A percentile compares a stretch with the other conserved stretches of the same genome.
phyloP scores from a whole-genome alignment of 2,888 invertebrate genomes.

The Amphimallon solstitiale region DNA sequence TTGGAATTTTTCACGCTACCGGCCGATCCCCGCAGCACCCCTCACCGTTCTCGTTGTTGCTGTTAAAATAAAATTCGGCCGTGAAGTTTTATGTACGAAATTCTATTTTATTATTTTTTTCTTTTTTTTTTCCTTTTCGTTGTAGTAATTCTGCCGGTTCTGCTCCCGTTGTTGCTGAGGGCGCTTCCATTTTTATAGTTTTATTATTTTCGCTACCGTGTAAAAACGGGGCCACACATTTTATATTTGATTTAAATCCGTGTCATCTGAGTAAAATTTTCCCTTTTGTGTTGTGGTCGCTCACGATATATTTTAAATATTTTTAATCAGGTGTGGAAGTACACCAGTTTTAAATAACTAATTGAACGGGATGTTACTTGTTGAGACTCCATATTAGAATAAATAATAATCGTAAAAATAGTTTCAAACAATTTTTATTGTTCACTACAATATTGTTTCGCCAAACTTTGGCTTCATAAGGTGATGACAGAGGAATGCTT shows the following conservation, averaged over 20 bases:
- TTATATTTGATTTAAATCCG: constrained; percentile 19
- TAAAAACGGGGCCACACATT: background rate
- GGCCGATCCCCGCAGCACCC: constrained; percentile 36
- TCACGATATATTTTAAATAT: no score
- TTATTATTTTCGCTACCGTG: constrained; percentile 17
- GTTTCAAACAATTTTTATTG: no score
- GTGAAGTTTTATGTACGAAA: constrained; percentile 39
- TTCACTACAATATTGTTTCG: no score
- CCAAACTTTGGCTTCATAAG: no score
- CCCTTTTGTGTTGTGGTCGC: constrained; percentile 13
- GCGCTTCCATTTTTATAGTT: constrained; percentile 5
- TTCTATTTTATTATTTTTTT: constrained; percentile 38
- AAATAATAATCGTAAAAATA: no score
- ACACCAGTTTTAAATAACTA: no score
- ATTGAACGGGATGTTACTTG: no score
- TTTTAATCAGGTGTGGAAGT: no score
- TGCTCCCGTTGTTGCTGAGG: background rate
- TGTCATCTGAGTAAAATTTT: constrained; percentile 39
- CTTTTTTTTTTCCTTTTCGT: constrained; percentile 7
- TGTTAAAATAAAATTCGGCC: constrained; percentile 42
- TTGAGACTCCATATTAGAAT: no score
- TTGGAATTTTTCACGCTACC: constrained; percentile 56
- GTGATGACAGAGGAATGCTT: no score
- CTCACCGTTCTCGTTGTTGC: background rate
- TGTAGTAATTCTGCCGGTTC: background rate